Evolutionary conservation across 2,113 vertebrate genomes (phyloP), one percentile per base, ranked within the genome.

Genomic region (Cyprichromis sp.): DNA sequence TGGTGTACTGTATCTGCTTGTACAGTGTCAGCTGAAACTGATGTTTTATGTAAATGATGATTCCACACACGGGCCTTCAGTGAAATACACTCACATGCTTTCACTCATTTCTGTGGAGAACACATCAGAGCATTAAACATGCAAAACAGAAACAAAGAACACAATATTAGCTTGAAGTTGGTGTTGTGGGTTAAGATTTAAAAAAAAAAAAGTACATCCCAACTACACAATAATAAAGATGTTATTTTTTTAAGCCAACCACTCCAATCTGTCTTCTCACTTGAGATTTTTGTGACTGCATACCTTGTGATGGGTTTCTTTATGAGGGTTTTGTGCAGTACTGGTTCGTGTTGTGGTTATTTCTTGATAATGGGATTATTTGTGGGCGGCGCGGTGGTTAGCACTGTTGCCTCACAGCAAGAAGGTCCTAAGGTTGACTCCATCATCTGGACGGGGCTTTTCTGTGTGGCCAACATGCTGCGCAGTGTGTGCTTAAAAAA

Each of bases 231-330:
- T 68, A 94, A 94, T 94, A 93, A 94, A 94, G 73, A 91, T 54
- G 50, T 50, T 94, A 89, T 95, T 94, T 94, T 93, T 89, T 82
- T 93, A 92, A 86, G 78, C 45, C 57, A 45, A 13, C 19, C n/a
- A 3, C 29, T 68, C 26, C 13, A 6, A 66, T 4, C 10, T 16
- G 5, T 55, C n/a, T 50, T 50, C 26, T 68, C 34, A 68, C 34
- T 21, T 68, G 19, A 38, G 34, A 38, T 68, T 38, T 0, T 38
- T 66, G 61, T 38, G 34, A 13, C 19, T 38, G 34, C 19, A 38
- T 66, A 5, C 34, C 61, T 68, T 68, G 34, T 38, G 34, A 68
- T 38, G 61, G 34, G 4, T 66, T 66, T 66, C 17, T 36, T 36
- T 36, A n/a, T 36, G 61, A 66, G 61, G 61, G 17, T 66, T 36